Base-by-base conservation (phyloP, 2,797 vertebrate genomes). In the Vultur gryphus region DNA sequence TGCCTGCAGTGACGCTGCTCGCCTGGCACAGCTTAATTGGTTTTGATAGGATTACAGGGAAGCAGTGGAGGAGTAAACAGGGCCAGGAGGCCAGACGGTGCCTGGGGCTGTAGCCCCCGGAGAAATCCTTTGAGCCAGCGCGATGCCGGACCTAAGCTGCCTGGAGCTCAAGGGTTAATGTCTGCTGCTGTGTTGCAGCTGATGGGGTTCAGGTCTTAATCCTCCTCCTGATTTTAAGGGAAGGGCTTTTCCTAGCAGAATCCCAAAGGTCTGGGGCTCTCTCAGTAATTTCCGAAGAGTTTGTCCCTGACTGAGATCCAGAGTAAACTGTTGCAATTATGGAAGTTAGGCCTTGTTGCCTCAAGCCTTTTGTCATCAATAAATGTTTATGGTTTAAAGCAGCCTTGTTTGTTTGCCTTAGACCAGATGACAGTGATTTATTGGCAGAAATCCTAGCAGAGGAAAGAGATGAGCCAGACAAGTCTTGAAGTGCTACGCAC, bases 401-500 rank as follows among this genome's bases (percentile, higher is more conserved):
- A 80, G 83, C 80, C 73, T 90, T 79, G 33, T 91, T 94, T 97
- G 79, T 92, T 92, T 94, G 90, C 84, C 80, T 78, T 24, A 71
- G 65, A 84, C 49, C 72, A 94, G 91, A 94, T 37, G 11, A 84
- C 80, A 52, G 54, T 73, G 91, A 95, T 96, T 94, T 91, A 90
- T 52, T 95, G 96, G 87, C 93, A 96, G 77, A 58, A 90, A 76
- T 90, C 88, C 90, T 93, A 25, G 91, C 69, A 69, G 83, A 78
- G 67, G 66, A 71, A 87, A 86, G 87, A 76, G 62, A 88, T 55
- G 91, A 94, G 91, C 85, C 94, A 90, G 89, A 43, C 58, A 29
- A 76, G 49, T 91, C 87, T 87, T 44, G 10, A 55, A 43, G 46
- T 41, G 51, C 81, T 73, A 1, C 31, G 21, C 39, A 62, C 11